A percentile compares a stretch with the other conserved stretches of the same genome.
These are phyloP conservation scores for Nineta flava DNA, from an alignment of 2,888 invertebrate species.

Conservation along the genomic window DNA sequence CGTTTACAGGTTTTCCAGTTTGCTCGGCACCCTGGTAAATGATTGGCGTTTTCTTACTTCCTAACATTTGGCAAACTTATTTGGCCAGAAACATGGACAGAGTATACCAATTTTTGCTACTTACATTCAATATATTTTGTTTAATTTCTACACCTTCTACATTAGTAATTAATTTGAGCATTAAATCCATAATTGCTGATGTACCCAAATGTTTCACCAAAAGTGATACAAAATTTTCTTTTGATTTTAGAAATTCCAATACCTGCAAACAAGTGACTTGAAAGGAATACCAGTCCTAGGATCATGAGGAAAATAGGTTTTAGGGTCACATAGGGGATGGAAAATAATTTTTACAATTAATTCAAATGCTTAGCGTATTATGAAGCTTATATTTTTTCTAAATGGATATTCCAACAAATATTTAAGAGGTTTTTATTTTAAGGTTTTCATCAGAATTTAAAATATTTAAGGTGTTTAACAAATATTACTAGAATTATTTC, in stretches of 20 bases:
- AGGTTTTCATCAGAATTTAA: too few species aligned
- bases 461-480: too few species aligned
- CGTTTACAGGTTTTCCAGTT: too few species aligned
- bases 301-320: conserved; percentile 7
- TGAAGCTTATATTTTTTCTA: neutral
- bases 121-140: conserved; percentile 52
- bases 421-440: too few species aligned
- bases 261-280: conserved; percentile 84
- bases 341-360: conserved; percentile 2
- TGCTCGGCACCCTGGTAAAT: too few species aligned
- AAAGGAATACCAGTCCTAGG: conserved; percentile 80
- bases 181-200: conserved; percentile 87
- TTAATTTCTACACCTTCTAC: conserved; percentile 61
- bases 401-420: neutral
- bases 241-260: conserved; percentile 78
- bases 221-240: conserved; percentile 73
- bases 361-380: neutral
- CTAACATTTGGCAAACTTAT: too few species aligned
- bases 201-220: conserved; percentile 82
- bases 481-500: too few species aligned
- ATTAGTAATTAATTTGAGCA: conserved; percentile 68
- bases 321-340: neutral
- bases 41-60: too few species aligned
- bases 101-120: conserved; percentile 17
- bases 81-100: too few species aligned